These are phyloP conservation scores for Lota lota DNA, from an alignment of 2,113 vertebrate genomes.

Conservation along the genomic window DNA sequence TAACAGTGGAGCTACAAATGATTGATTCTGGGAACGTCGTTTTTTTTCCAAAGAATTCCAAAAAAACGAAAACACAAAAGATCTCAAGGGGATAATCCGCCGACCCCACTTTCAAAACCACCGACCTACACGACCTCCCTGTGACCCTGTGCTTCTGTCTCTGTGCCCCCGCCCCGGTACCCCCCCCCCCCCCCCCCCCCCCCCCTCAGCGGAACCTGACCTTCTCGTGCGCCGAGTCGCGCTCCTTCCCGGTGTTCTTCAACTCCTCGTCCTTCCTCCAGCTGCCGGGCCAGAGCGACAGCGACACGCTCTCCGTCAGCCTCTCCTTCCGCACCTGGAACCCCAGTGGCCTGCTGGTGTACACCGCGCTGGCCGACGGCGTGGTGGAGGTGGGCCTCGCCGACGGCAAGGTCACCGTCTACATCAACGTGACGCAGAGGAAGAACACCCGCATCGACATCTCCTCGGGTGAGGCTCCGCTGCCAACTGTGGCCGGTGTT, in stretches of 20 bases:
- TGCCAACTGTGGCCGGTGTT: too few relatives aligned
- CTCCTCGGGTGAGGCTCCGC: conserved; percentile 80
- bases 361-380: conserved; percentile 83
- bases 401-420: conserved; percentile 86
- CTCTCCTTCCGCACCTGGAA: conserved; percentile 96
- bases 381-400: conserved; percentile 84
- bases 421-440: conserved; percentile 81
- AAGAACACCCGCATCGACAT: conserved; percentile 89
- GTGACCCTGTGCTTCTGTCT: background rate
- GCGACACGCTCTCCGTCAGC: conserved; percentile 85
- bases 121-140: background rate
- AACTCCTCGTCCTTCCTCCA: conserved; percentile 91
- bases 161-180: background rate
- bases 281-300: conserved; percentile 80
- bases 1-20: too few relatives aligned
- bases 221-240: conserved; percentile 87
- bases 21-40: too few relatives aligned
- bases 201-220: conserved; percentile 85
- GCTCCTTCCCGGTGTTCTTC: conserved; percentile 89
- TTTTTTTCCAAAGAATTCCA: too few relatives aligned
- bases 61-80: too few relatives aligned
- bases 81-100: too few relatives aligned
- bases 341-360: conserved; percentile 86
- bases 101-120: too few relatives aligned
- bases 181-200: background rate